A percentile compares a stretch with the other conserved stretches of the same genome.
These are phyloP conservation scores for Pomatorhinus ruficollis DNA, from an alignment of 2,113 vertebrate species.

Conservation along the genomic window DNA sequence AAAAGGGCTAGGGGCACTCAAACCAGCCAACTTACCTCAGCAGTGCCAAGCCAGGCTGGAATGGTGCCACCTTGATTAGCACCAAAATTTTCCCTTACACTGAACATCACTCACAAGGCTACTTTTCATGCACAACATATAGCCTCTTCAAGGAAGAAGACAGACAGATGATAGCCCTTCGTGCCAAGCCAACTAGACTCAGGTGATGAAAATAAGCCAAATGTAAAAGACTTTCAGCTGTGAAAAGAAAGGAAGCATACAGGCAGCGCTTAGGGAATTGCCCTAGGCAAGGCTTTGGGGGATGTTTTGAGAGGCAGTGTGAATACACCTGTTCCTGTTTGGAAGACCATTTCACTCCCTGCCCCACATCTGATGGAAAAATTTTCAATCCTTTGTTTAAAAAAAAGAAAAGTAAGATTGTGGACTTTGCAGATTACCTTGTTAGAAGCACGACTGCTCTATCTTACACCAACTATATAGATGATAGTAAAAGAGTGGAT, in stretches of 20 bases:
- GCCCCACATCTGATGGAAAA: not conserved
- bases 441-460: not conserved
- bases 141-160: not conserved
- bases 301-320: not conserved
- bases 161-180: not conserved
- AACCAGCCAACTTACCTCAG: not conserved
- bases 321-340: not conserved
- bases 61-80: not conserved
- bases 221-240: not conserved
- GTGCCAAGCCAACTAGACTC: not conserved
- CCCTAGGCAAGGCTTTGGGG: not conserved
- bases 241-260: not conserved
- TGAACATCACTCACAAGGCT: not conserved
- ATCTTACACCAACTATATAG: not conserved
- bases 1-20: not conserved
- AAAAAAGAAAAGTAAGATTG: not conserved
- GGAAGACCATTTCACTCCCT: not conserved
- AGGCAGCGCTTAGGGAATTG: not conserved
- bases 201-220: not conserved
- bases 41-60: not conserved
- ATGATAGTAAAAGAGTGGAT: not conserved
- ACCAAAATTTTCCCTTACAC: not conserved
- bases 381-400: not conserved
- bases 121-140: not conserved
- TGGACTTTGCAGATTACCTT: not conserved